Evolutionary conservation across 2,888 invertebrate species (phyloP), one percentile per base, ranked within the genome.

Genomic region (Electrophaes corylata): DNA sequence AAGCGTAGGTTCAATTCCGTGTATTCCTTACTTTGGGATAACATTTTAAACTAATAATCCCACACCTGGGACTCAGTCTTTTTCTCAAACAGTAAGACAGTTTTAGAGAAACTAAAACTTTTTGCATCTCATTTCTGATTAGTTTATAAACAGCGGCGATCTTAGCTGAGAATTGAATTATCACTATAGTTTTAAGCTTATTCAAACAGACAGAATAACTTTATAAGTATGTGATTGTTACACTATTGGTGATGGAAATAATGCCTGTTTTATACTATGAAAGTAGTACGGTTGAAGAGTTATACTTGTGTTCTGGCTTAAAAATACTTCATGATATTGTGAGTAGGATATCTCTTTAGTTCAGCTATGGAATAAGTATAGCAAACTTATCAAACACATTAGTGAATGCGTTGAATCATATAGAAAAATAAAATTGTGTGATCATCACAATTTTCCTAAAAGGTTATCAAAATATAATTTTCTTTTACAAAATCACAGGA

Each of bases 131-230:
- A 29, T 29, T 31, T 20, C 16, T 29, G 16, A 57, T 52, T 26
- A 48, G 47, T 66, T 60, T 56, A 66, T 52, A 62, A 62, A 60
- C 48, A 60, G 40, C 59, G 53, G 20, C 35, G 37, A 3, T 31
- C 10, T 20, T 40, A 53, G 62, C 39, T 66, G 64, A 66, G 66
- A 44, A 61, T 66, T 66, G 66, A 66, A 64, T 55, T 41, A 50
- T 23, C 31, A 48, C 44, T 56, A n/a, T n/a, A 49, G 41, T 51
- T 48, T 51, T 35, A 48, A 44, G 52, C 52, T 52, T 48, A 44
- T 43, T 44, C 18, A 45, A 14, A 51, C 20, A 49, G 31, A 41
- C 33, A 48, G 52, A 31, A 47, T 23, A 53, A 29, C 23, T 48
- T 41, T 37, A 20, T 16, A 29, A 35, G 35, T 37, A 37, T 16